These are phyloP conservation scores for Anolis carolinensis DNA, from an alignment of 2,113 vertebrate species.

Conservation along the genomic window DNA sequence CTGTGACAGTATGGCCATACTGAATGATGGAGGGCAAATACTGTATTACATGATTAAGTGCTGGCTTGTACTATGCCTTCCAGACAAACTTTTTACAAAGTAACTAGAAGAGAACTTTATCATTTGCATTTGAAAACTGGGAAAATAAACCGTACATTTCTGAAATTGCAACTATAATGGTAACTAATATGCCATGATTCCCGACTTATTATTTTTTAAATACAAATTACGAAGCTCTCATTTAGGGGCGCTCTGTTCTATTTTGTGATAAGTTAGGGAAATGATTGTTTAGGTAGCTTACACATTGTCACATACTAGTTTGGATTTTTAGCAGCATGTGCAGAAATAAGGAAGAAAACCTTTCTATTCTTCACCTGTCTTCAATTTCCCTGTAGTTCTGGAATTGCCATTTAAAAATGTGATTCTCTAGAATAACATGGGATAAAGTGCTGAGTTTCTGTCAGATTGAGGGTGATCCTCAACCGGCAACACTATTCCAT, in stretches of 20 bases:
- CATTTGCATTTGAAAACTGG: too few relatives aligned
- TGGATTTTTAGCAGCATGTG: neutral
- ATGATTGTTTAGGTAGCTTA: neutral
- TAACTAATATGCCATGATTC: too few relatives aligned
- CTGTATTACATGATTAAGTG: too few relatives aligned
- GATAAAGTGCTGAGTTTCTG: neutral
- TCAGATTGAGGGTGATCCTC: neutral
- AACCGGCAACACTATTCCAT: neutral
- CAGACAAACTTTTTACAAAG: too few relatives aligned
- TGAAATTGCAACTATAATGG: too few relatives aligned
- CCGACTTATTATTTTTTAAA: neutral
- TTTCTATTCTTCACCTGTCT: neutral
- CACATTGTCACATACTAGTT: neutral
- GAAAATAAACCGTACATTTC: too few relatives aligned
- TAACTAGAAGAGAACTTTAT: too few relatives aligned
- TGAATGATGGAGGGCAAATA: too few relatives aligned
- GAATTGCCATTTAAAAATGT: neutral
- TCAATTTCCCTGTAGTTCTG: neutral
- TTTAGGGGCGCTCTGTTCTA: neutral
- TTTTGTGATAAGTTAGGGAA: neutral
- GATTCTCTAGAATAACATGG: neutral
- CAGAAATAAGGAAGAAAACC: neutral
- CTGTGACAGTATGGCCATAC: too few relatives aligned
- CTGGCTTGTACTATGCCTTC: too few relatives aligned
- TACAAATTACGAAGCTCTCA: neutral